Percentiles rank a stretch among this genome's conserved stretches.
These are phyloP conservation scores for Spinus olivaceus DNA, from an alignment of 2,797 vertebrate species.

Conservation along the genomic window DNA sequence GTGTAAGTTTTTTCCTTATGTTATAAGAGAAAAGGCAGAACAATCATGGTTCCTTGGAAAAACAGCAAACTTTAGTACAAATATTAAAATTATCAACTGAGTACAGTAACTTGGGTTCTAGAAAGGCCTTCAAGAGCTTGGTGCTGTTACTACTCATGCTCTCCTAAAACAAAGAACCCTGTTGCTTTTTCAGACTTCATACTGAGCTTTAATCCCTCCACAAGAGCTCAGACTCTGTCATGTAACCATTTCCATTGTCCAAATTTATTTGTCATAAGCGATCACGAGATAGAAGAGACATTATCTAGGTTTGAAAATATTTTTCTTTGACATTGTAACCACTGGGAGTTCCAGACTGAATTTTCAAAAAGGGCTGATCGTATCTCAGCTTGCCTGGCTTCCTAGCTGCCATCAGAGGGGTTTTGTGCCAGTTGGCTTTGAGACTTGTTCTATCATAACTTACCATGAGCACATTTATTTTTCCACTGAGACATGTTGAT, in stretches of 20 bases:
- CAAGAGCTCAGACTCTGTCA: background rate
- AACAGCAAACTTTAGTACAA: background rate
- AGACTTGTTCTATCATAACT: background rate
- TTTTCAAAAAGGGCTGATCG: background rate
- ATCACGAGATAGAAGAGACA: slow-evolving; percentile 12
- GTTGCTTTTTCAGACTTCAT: background rate
- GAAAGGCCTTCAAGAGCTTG: background rate
- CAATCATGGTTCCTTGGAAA: background rate
- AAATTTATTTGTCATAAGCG: background rate
- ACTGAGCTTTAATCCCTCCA: background rate
- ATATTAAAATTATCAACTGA: background rate
- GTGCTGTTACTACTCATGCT: background rate
- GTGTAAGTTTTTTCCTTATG: background rate
- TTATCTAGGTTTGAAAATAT: slow-evolving; percentile 48
- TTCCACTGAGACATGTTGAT: background rate
- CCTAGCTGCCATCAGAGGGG: background rate
- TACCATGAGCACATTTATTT: background rate
- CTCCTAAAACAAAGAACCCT: background rate
- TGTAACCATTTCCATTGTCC: background rate
- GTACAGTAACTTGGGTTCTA: background rate
- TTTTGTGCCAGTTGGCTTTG: slow-evolving; percentile 22
- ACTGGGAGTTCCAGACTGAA: background rate
- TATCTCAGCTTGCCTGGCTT: slow-evolving; percentile 15
- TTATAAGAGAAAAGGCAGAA: background rate
- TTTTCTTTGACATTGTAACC: slow-evolving; percentile 2